These are phyloP conservation scores for Zophobas atratus DNA, from an alignment of 1,140 invertebrate genomes.

Conservation along the genomic window DNA sequence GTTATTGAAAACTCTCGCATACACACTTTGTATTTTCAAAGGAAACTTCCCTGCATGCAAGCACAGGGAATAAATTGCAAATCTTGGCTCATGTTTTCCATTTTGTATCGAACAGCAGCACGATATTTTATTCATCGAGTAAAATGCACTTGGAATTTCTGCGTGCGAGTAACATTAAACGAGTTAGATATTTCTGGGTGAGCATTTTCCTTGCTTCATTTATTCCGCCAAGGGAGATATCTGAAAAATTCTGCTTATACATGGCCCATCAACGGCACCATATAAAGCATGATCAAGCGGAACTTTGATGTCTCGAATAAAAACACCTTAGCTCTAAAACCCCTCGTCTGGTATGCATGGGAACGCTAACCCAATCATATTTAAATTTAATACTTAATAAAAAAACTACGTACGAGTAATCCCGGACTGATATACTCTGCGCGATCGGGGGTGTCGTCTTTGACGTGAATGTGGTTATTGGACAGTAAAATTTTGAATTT, in stretches of 20 bases:
- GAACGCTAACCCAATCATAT: conserved; percentile 42
- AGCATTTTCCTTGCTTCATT: conserved; percentile 32
- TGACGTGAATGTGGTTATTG: conserved; percentile 45
- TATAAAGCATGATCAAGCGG: conserved; percentile 45
- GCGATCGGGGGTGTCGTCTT: conserved; percentile 8
- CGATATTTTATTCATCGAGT: conserved; percentile 39
- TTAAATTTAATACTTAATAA: conserved; percentile 50
- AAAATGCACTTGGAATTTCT: conserved; percentile 39
- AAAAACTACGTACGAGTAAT: conserved; percentile 32
- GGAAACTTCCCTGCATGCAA: not conserved
- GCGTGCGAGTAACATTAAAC: conserved; percentile 23
- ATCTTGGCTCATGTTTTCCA: conserved; percentile 27
- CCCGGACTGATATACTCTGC: conserved; percentile 26
- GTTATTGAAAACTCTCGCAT: no score
- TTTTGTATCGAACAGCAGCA: conserved; percentile 6
- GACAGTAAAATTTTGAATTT: conserved; percentile 49
- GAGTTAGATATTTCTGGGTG: conserved; percentile 17
- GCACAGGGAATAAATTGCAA: conserved; percentile 33
- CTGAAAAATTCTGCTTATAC: conserved; percentile 30
- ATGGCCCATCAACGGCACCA: conserved; percentile 7
- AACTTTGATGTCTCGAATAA: conserved; percentile 42
- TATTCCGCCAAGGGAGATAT: conserved; percentile 20
- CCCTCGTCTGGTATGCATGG: conserved; percentile 46
- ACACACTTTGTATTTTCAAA: no score
- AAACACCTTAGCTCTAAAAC: conserved; percentile 38